Base-by-base conservation (phyloP, 2,888 invertebrate genomes). In the Eustalomyia histrio region DNA sequence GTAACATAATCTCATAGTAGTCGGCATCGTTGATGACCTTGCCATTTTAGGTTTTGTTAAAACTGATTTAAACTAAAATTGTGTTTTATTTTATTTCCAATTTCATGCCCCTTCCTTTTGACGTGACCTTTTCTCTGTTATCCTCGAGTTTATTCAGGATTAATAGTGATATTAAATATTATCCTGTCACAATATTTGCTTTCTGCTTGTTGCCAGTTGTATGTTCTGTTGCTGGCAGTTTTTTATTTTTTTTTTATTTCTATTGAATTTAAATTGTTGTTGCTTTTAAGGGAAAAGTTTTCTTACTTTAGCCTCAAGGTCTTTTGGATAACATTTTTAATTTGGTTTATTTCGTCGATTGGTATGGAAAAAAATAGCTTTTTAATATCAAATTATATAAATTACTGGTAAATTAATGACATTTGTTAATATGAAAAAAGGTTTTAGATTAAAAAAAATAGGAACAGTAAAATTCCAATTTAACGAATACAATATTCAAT, bases 11-110 rank as follows among this genome's bases (percentile, higher is more conserved):
- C n/a, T 35, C 35, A 35, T 39, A 12, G 39, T 39, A 10, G 39
- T 39, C 14, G 39, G 10, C 39, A n/a, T 53, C 24, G 52, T 29
- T 60, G 55, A 29, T 78, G 78, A 72, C 78, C 81, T 81, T 81
- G 81, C 58, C 74, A 68, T 72, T 74, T 7, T 63, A 81, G 53
- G 18, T 74, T 63, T 74, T 67, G n/a, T 73, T 12, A n/a, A 47
- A 47, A 47, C 43, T 47, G n/a, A 47, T n/a, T 47, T 47, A 47
- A 47, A 47, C 43, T n/a, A 47, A 47, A n/a, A 47, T n/a, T 1
- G n/a, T 47, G 43, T 47, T n/a, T 3, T n/a, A 6, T n/a, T 6
- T n/a, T 47, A n/a, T 47, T 47, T 60, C 33, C 1, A n/a, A n/a
- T 17, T 17, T 16, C 35, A n/a, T 58, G 16, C 16, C 58, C 6